Evolutionary conservation across 2,888 invertebrate genomes (phyloP).

Genomic region (Drosophila longiperda): DNA sequence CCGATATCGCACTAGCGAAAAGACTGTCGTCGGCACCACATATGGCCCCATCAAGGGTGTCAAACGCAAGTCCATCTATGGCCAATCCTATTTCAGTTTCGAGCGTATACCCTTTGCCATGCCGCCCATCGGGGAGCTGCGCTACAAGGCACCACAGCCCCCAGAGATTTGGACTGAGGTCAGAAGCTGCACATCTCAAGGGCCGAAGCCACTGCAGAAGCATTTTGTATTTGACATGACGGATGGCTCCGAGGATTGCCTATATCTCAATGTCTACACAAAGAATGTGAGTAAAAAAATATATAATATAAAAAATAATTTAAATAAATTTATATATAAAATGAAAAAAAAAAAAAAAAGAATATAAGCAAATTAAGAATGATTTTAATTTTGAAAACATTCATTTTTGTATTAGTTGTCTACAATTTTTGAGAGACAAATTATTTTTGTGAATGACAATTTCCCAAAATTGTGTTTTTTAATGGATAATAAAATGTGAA

Average conservation of each 20-base stretch:
- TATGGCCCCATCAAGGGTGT: constrained; percentile 84
- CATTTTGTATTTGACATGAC: constrained; percentile 84
- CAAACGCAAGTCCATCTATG: constrained; percentile 83
- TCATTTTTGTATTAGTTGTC: background rate
- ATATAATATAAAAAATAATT: background rate
- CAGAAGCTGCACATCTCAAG: constrained; percentile 84
- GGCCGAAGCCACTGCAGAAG: constrained; percentile 83
- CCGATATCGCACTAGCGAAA: constrained; percentile 79
- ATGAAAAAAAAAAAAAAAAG: background rate
- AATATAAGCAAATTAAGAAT: background rate
- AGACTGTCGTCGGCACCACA: constrained; percentile 81
- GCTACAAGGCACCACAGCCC: constrained; percentile 85
- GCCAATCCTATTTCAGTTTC: constrained; percentile 83
- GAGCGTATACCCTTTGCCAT: constrained; percentile 84
- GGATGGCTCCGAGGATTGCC: constrained; percentile 86
- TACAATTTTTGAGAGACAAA: background rate
- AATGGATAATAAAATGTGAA: background rate
- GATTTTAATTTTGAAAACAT: background rate
- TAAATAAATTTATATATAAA: no score
- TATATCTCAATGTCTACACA: constrained; percentile 86
- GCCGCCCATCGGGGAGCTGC: constrained; percentile 82
- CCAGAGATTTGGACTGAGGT: constrained; percentile 85
- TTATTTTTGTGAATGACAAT: background rate
- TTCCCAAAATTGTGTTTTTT: background rate
- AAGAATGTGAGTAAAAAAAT: constrained; percentile 78